phyloP scores from a whole-genome alignment of 2,888 invertebrate species.

The Drosophila borborema region DNA sequence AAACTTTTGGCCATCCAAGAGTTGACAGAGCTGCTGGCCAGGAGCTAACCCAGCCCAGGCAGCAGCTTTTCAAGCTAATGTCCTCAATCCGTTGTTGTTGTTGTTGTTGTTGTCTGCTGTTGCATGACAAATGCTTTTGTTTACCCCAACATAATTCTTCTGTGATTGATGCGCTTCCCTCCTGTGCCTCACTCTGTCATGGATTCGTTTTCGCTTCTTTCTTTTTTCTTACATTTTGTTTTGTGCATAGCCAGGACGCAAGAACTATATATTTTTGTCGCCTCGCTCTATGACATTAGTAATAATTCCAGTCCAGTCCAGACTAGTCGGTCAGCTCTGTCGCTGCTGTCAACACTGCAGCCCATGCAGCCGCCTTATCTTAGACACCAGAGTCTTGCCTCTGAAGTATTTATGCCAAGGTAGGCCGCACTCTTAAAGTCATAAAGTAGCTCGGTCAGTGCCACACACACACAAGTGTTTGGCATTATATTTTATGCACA shows the following conservation, averaged over 20 bases:
- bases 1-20: conserved; percentile 61
- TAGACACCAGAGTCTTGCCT: conserved; percentile 32
- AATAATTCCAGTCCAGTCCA: conserved; percentile 62
- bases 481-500: conserved; percentile 31
- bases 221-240: conserved; percentile 2
- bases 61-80: conserved; percentile 74
- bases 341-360: conserved; percentile 53
- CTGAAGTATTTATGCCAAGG: conserved; percentile 67
- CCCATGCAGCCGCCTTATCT: conserved; percentile 58
- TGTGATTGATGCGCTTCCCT: conserved; percentile 75
- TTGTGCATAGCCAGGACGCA: conserved; percentile 32
- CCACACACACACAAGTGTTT: conserved; percentile 1
- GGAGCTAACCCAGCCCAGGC: conserved; percentile 30
- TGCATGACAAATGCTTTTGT: conserved; percentile 79
- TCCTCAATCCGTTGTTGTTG: conserved; percentile 78
- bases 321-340: conserved; percentile 39
- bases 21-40: conserved; percentile 48
- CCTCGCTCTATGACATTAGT: conserved; percentile 66
- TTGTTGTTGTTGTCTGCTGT: conserved; percentile 60
- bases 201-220: not conserved
- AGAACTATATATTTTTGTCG: conserved; percentile 73
- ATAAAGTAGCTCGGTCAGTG: conserved; percentile 14
- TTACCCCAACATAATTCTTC: conserved; percentile 80
- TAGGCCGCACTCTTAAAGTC: conserved; percentile 38
- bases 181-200: conserved; percentile 22